Conservation (phyloP, 2,888 invertebrate genomes). For the Epistrophella euchroma region DNA sequence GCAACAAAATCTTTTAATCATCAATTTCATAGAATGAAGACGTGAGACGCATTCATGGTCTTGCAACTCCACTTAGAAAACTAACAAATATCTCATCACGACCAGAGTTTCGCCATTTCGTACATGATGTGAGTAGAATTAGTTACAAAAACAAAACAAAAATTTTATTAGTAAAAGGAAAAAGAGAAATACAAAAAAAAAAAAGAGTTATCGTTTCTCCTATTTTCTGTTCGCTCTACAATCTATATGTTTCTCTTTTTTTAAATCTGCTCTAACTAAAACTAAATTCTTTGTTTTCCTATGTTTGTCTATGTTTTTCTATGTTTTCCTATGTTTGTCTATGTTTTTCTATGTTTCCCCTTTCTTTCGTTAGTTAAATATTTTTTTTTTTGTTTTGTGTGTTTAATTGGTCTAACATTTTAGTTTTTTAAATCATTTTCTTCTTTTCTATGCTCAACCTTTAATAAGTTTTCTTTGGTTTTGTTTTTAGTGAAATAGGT, state of each 20-base stretch:
- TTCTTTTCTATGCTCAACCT: slow-evolving; percentile 32
- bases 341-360: not conserved
- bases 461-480: slow-evolving; percentile 14
- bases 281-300: slow-evolving; percentile 53
- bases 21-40: slow-evolving; percentile 84
- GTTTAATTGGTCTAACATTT: slow-evolving; percentile 55
- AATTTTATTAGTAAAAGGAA: slow-evolving; percentile 23
- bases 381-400: slow-evolving; percentile 34
- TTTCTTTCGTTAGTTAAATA: not conserved
- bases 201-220: slow-evolving; percentile 46
- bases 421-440: slow-evolving; percentile 11
- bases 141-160: slow-evolving; percentile 44
- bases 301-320: slow-evolving; percentile 36
- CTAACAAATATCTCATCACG: slow-evolving; percentile 84
- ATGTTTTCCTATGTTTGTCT: slow-evolving; percentile 14
- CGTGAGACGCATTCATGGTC: slow-evolving; percentile 84
- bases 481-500: slow-evolving; percentile 25
- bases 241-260: slow-evolving; percentile 8
- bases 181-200: slow-evolving; percentile 13
- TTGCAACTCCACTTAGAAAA: slow-evolving; percentile 84
- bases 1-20: slow-evolving; percentile 76
- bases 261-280: slow-evolving; percentile 26
- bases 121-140: slow-evolving; percentile 84
- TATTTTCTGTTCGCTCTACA: slow-evolving; percentile 14
- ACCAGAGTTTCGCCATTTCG: slow-evolving; percentile 84